A percentile compares a stretch with the other conserved stretches of the same genome.
Evolutionary conservation across 1,140 invertebrate genomes (phyloP).

Genomic region (Aphaenogaster ashmeadi): DNA sequence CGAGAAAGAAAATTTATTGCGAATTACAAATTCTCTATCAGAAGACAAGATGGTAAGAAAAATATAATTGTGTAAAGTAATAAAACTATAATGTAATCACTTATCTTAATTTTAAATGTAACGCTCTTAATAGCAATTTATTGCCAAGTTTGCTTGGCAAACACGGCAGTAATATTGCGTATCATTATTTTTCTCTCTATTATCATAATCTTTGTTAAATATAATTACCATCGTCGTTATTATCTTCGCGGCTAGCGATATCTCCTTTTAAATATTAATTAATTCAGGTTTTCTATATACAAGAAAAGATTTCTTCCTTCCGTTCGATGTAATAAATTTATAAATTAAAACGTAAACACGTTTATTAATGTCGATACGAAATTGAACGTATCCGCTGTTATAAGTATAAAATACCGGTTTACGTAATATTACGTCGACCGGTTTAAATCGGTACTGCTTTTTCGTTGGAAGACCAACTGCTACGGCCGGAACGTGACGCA

Average conservation of each 20-base stretch:
- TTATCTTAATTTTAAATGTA: conserved; percentile 51
- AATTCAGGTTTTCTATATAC: not conserved
- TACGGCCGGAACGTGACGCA: conserved; percentile 54
- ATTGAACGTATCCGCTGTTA: not conserved
- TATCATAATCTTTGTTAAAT: conserved; percentile 33
- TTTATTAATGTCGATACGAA: not conserved
- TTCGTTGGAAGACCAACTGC: conserved; percentile 52
- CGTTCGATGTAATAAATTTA: not conserved
- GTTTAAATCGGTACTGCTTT: conserved; percentile 39
- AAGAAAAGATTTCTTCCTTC: not conserved
- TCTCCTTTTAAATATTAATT: not conserved
- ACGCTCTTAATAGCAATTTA: conserved; percentile 21
- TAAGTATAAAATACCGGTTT: not conserved
- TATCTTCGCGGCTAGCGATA: not conserved
- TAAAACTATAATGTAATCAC: not conserved
- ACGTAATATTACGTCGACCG: not conserved
- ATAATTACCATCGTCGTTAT: not conserved
- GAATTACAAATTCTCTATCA: not conserved
- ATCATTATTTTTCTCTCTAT: conserved; percentile 10
- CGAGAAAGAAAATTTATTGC: not conserved
- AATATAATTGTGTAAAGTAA: not conserved
- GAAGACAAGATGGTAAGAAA: not conserved
- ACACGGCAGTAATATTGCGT: not conserved
- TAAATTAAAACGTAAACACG: not conserved
- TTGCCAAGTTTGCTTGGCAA: not conserved